phyloP scores from a whole-genome alignment of 2,888 invertebrate species.

The Ditula angustiorana region DNA sequence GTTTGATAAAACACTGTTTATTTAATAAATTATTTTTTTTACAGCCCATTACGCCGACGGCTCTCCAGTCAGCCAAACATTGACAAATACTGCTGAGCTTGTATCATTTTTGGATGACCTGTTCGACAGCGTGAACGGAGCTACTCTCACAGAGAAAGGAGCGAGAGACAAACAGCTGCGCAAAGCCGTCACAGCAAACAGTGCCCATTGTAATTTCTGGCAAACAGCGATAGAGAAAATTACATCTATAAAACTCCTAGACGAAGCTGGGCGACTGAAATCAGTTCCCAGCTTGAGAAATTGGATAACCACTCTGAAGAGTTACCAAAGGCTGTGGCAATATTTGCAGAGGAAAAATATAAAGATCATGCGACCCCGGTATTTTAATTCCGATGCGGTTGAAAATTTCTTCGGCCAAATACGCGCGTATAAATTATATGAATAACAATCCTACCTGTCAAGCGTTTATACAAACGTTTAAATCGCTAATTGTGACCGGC shows the following conservation, averaged over 20 bases:
- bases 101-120: background rate
- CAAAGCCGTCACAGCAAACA: no score
- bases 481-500: background rate
- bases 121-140: background rate
- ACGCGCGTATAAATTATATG: constrained; percentile 19
- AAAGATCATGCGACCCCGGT: constrained; percentile 34
- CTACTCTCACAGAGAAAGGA: background rate
- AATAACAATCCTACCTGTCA: background rate
- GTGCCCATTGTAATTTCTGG: no score
- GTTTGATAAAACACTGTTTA: no score
- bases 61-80: background rate
- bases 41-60: constrained; percentile 13
- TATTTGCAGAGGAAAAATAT: constrained; percentile 20
- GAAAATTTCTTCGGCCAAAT: constrained; percentile 29
- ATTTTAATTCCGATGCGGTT: constrained; percentile 38
- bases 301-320: constrained; percentile 39
- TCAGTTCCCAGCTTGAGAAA: constrained; percentile 41
- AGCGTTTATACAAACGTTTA: background rate
- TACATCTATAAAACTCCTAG: constrained; percentile 29
- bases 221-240: background rate
- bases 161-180: no score
- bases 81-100: background rate
- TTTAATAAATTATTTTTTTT: background rate
- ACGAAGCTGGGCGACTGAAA: constrained; percentile 28
- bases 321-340: constrained; percentile 35